Evolutionary conservation across 2,888 invertebrate species (phyloP).

Genomic region (Caenorhabditis sp.): DNA sequence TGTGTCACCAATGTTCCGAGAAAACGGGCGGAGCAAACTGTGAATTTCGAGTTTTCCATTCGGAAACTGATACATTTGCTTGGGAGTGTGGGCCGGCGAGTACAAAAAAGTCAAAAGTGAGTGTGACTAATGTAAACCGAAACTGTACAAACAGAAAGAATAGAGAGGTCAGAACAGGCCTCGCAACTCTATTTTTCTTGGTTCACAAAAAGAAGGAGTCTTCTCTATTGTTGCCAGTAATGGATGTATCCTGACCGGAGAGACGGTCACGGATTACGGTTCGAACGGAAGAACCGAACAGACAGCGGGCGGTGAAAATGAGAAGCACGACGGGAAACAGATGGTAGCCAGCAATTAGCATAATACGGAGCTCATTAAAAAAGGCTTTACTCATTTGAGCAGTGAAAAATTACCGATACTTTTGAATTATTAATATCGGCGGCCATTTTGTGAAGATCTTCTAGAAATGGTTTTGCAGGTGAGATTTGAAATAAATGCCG

Average conservation of each 20-base stretch:
- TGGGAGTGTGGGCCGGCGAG: conserved; percentile 14
- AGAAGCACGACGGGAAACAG: conserved; percentile 8
- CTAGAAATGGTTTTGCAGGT: too few relatives aligned
- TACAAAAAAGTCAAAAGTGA: conserved; percentile 23
- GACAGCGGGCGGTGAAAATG: not conserved
- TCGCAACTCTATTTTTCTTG: not conserved
- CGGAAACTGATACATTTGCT: conserved; percentile 5
- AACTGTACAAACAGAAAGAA: conserved; percentile 42
- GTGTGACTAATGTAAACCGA: conserved; percentile 44
- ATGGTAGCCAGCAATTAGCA: conserved; percentile 29
- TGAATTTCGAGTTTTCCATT: not conserved
- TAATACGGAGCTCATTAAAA: conserved; percentile 26
- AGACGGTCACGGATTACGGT: not conserved
- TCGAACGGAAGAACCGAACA: too few relatives aligned
- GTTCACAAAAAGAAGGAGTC: not conserved
- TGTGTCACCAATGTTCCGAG: conserved; percentile 31
- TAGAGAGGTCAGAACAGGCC: conserved; percentile 2
- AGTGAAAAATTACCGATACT: not conserved
- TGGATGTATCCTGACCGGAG: conserved; percentile 11
- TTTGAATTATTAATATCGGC: not conserved
- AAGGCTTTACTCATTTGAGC: too few relatives aligned
- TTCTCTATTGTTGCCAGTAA: conserved; percentile 21
- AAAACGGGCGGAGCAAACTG: not conserved
- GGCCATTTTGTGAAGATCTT: not conserved
- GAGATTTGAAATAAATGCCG: too few relatives aligned